Base-by-base conservation (phyloP, 2,888 invertebrate species). In the Sesia apiformis region DNA sequence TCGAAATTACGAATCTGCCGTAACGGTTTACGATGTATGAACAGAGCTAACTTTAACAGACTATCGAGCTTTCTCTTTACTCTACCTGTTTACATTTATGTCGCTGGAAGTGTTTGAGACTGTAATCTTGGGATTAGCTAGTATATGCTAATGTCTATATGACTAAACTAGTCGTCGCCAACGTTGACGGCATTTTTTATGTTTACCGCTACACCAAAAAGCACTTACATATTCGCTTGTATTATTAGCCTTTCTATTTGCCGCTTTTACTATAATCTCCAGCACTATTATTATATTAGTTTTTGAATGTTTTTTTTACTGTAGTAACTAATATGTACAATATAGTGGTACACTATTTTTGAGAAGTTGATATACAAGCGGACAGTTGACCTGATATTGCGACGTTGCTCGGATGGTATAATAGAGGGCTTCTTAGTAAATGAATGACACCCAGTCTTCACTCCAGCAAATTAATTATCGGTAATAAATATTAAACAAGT, bases 21-120 rank as follows among this genome's bases (percentile, higher is more conserved):
- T 59, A 59, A 55, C 59, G 56, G 59, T 59, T 55, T 59, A 53
- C 55, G 40, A n/a, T 46, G 23, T 49, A 53, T 59, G 60, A 62
- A 67, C 62, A 63, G 66, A 67, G 65, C 62, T 64, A 72, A 74
- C 72, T 69, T 67, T 70, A 66, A 64, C 61, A 59, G 58, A 51
- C 51, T 62, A 61, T 62, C 52, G 40, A 57, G 58, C 63, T 72
- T 66, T 71, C 70, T 72, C 64, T 70, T 69, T 70, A 61, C 65
- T 62, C 64, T 50, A 43, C 50, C 23, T 54, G 41, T 56, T 54
- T 54, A 46, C 41, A 40, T 54, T 51, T 39, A 51, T 43, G 46
- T 46, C 46, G n/a, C 23, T 46, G 46, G n/a, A 23, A 46, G 46
- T 46, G 46, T 46, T 46, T 46, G 46, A 46, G 46, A n/a, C 46